Evolutionary conservation across 2,888 invertebrate species (phyloP).

Genomic region (Drosophila birchii): DNA sequence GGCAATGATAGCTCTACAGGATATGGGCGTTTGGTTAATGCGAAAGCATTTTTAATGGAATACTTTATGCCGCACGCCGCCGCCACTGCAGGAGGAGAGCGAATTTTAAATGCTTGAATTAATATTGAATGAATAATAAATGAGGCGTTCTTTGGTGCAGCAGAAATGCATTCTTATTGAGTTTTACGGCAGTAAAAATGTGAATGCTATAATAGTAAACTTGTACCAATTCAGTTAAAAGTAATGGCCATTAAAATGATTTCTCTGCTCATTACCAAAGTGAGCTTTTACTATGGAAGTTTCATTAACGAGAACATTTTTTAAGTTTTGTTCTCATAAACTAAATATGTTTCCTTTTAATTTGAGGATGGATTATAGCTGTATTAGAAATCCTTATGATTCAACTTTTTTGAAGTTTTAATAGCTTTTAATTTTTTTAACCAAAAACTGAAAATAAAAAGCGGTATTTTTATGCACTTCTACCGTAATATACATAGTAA

Average conservation of each 20-base stretch:
- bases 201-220: not conserved
- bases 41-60: slow-evolving; percentile 39
- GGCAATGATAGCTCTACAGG: slow-evolving; percentile 44
- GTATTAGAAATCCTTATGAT: not conserved
- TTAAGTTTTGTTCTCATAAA: not conserved
- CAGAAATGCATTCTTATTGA: slow-evolving; percentile 10
- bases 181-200: slow-evolving; percentile 6
- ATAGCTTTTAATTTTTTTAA: too few relatives aligned
- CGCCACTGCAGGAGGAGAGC: not conserved
- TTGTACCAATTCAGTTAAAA: not conserved
- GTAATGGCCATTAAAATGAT: not conserved
- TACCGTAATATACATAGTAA: too few relatives aligned
- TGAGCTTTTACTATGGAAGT: not conserved
- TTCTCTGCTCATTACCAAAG: not conserved
- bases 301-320: not conserved
- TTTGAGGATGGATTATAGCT: not conserved
- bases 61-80: slow-evolving; percentile 26
- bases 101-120: slow-evolving; percentile 35
- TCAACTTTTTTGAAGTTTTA: not conserved
- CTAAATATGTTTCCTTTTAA: not conserved
- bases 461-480: too few relatives aligned
- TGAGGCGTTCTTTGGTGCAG: slow-evolving; percentile 12
- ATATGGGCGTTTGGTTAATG: slow-evolving; percentile 37
- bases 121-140: slow-evolving; percentile 43
- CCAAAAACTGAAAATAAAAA: too few relatives aligned